Conservation (phyloP, 2,888 invertebrate genomes). For the Pegoplata infirma region DNA sequence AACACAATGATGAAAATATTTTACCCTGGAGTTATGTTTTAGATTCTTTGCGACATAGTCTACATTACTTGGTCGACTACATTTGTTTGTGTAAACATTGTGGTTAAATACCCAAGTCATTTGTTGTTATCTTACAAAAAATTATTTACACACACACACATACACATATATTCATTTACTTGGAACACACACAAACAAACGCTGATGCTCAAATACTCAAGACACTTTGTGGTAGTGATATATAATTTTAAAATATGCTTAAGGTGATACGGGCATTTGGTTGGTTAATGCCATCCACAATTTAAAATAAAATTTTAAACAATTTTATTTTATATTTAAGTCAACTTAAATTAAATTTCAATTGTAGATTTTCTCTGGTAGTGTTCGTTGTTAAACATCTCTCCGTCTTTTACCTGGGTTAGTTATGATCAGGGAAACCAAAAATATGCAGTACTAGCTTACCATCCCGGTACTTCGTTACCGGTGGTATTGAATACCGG, state of each 20-base stretch:
- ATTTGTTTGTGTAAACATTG: constrained; percentile 21
- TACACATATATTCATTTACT: no score
- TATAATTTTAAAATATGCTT: constrained; percentile 49
- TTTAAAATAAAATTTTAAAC: constrained; percentile 43
- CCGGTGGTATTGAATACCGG: no score
- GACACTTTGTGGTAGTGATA: constrained; percentile 49
- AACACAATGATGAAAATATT: constrained; percentile 52
- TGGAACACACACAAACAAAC: no score
- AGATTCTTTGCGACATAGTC: constrained; percentile 36
- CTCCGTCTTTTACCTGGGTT: no score
- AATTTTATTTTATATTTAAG: constrained; percentile 14
- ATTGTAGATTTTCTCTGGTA: neutral
- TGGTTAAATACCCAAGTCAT: constrained; percentile 53
- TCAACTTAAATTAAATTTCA: constrained; percentile 15
- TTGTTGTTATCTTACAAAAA: constrained; percentile 34
- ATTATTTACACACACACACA: constrained; percentile 5
- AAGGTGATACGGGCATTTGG: constrained; percentile 50
- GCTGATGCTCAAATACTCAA: neutral
- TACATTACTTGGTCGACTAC: neutral
- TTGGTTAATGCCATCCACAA: constrained; percentile 48
- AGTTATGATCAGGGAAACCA: no score
- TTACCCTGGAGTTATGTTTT: constrained; percentile 46
- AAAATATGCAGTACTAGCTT: no score
- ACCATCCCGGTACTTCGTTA: no score
- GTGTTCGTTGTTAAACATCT: neutral